Evolutionary conservation across 2,113 vertebrate species (phyloP).

Genomic region (Saccopteryx leptura): DNA sequence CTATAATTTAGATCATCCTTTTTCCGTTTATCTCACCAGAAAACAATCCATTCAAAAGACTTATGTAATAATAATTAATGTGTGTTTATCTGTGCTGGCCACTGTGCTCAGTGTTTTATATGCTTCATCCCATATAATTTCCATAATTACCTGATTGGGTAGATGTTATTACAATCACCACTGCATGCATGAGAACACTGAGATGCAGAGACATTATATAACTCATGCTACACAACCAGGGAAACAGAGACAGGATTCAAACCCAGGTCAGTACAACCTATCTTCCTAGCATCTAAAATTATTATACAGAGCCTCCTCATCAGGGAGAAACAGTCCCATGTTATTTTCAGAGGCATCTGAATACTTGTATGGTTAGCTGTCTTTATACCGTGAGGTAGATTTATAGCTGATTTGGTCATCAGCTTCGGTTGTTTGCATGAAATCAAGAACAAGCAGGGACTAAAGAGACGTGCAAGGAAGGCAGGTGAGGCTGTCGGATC

Average conservation of each 20-base stretch:
- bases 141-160: neutral
- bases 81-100: neutral
- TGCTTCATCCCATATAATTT: neutral
- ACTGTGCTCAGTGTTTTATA: neutral
- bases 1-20: neutral
- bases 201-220: neutral
- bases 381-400: neutral
- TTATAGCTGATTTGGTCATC: neutral
- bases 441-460: conserved; percentile 12
- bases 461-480: conserved; percentile 10
- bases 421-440: conserved; percentile 43
- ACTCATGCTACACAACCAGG: neutral
- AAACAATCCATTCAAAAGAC: conserved; percentile 35
- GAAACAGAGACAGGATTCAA: neutral
- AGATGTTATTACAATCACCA: neutral
- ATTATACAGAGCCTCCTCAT: neutral
- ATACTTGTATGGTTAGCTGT: neutral
- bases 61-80: neutral
- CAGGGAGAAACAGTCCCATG: neutral
- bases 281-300: neutral
- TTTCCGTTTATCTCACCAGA: neutral
- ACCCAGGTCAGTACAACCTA: neutral
- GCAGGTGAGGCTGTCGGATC: neutral
- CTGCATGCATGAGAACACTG: neutral
- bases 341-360: conserved; percentile 40